Base-by-base conservation (phyloP, 2,888 invertebrate genomes). In the Diaperis boleti region DNA sequence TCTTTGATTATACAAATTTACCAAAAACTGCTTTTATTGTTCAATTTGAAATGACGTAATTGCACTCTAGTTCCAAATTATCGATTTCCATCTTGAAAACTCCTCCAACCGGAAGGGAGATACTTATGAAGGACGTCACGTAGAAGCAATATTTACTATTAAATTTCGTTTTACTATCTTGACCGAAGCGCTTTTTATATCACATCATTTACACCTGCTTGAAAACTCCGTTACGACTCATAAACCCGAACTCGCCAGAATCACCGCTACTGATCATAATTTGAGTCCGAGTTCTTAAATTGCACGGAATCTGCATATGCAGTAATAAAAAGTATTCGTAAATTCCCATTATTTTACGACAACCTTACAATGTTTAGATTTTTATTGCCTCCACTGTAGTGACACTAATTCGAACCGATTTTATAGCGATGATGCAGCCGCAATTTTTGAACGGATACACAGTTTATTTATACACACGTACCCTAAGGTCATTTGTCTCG, bases 171-270 rank as follows among this genome's bases (percentile, higher is more conserved):
- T 61, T 45, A 61, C 37, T 61, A 41, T 47, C 29, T 61, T 55
- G 54, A 55, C 54, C 61, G 39, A 45, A 18, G 47, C 8, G 17
- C 39, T 61, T 61, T 55, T 55, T 61, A 61, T 55, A 55, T 55
- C 47, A 41, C 47, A 55, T 61, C 47, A 55, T 61, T 61, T 55
- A 61, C 61, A 61, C 61, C 61, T 61, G 47, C 18, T 52, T 52
- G 50, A 49, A 59, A 52, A 60, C 52, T 52, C 42, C 10, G 45
- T 59, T 60, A 60, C 55, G 61, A 55, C 47, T 62, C 49, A 22
- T 62, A 62, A 62, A 57, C 14, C 42, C 18, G 35, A 56, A 44
- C 50, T 50, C 22, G 39, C 17, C 17, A 13, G 20, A 56, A 56
- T 50, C n/a, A 50, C 56, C 17, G 20, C 41, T 56, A 15, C 20